Conservation (phyloP, 1,140 invertebrate species). For the Papilio glaucus region DNA sequence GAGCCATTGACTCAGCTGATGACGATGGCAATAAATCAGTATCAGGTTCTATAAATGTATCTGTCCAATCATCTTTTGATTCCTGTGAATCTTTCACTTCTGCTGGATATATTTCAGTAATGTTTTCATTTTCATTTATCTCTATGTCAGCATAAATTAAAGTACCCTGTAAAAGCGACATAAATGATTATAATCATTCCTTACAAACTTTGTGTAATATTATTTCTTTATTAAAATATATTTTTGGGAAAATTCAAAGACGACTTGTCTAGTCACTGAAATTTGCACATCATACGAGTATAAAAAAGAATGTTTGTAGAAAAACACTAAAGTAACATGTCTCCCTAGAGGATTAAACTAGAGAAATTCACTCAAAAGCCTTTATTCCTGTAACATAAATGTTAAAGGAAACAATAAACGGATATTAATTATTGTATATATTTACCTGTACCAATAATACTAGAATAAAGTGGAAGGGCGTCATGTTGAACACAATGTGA, state of each 20-base stretch:
- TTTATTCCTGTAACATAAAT: too few relatives aligned
- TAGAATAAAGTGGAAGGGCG: constrained; percentile 58
- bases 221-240: too few relatives aligned
- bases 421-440: constrained; percentile 2
- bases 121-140: constrained; percentile 38
- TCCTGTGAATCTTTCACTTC: constrained; percentile 48
- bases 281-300: too few relatives aligned
- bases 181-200: constrained; percentile 20
- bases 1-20: constrained; percentile 64
- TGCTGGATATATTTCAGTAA: constrained; percentile 40
- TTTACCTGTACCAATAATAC: constrained; percentile 67
- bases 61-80: constrained; percentile 58
- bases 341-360: neutral
- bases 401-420: neutral
- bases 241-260: neutral
- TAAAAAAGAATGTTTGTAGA: too few relatives aligned
- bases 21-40: constrained; percentile 55
- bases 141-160: constrained; percentile 45
- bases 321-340: too few relatives aligned
- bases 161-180: constrained; percentile 48
- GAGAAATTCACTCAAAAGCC: neutral
- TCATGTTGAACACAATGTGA: constrained; percentile 61
- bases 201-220: too few relatives aligned
- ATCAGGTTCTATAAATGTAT: constrained; percentile 49
- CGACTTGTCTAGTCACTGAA: neutral